Conservation (phyloP, 2,113 vertebrate species). For the Passerina amoena region DNA sequence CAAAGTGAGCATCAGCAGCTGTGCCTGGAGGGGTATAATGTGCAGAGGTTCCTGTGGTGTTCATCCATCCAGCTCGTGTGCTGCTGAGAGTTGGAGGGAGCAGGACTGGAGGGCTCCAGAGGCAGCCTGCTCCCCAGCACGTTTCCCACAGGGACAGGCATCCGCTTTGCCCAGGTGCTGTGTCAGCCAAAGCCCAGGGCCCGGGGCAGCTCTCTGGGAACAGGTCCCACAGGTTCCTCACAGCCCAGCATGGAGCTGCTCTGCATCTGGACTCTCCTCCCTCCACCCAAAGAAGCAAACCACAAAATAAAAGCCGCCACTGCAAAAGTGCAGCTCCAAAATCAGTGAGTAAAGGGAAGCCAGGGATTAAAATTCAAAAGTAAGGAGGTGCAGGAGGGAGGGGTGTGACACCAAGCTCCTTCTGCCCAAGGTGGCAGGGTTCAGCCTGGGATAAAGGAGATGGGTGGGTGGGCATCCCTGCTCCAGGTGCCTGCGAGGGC, state of each 20-base stretch:
- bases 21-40: not conserved
- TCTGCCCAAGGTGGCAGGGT: not conserved
- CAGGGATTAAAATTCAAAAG: not conserved
- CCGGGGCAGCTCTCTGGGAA: not conserved
- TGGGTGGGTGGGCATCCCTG: not conserved
- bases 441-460: not conserved
- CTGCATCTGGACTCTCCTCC: not conserved
- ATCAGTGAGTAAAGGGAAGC: not conserved
- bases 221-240: not conserved
- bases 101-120: not conserved
- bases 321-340: not conserved
- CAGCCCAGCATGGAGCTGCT: not conserved
- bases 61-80: not conserved
- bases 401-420: not conserved
- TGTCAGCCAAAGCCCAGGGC: not conserved
- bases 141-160: not conserved
- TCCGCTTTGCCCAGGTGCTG: not conserved
- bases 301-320: fast-evolving
- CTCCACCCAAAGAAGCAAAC: not conserved
- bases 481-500: fast-evolving
- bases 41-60: not conserved
- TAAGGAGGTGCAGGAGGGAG: not conserved
- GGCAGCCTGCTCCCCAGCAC: not conserved
- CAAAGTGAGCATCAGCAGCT: not conserved
- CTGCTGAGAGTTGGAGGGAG: not conserved